Evolutionary conservation across 2,888 invertebrate genomes (phyloP).

Genomic region (Myopa tessellatipennis): DNA sequence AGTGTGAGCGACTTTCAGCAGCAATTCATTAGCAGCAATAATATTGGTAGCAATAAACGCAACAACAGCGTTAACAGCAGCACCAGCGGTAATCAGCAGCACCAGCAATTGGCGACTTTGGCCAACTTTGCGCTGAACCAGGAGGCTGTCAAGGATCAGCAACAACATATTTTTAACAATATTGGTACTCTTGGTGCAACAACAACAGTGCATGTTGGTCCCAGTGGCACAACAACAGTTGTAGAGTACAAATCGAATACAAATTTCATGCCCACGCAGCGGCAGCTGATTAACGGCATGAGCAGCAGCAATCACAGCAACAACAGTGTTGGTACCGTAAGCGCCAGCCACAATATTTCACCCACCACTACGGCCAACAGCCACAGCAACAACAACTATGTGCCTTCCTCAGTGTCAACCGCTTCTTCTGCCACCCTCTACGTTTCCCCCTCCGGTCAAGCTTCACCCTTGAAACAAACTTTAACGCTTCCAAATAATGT

Average conservation of each 20-base stretch:
- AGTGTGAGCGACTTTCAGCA: conserved; percentile 54
- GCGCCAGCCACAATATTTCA: conserved; percentile 49
- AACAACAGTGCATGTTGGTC: conserved; percentile 66
- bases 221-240: conserved; percentile 68
- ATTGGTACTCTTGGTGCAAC: conserved; percentile 60
- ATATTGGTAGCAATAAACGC: conserved; percentile 38
- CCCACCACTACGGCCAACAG: conserved; percentile 47
- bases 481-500: conserved; percentile 46
- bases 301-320: conserved; percentile 19
- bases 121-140: conserved; percentile 30
- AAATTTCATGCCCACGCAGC: conserved; percentile 52
- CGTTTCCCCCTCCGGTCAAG: conserved; percentile 35
- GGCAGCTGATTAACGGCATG: conserved; percentile 43
- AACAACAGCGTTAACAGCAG: conserved; percentile 27
- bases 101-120: conserved; percentile 28
- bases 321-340: conserved; percentile 43
- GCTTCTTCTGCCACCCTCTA: conserved; percentile 30
- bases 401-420: conserved; percentile 55
- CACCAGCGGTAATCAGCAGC: conserved; percentile 16
- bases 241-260: conserved; percentile 65
- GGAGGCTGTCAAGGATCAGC: conserved; percentile 20
- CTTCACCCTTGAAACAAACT: conserved; percentile 46
- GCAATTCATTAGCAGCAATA: conserved; percentile 47
- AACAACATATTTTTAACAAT: conserved; percentile 47
- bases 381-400: conserved; percentile 51